Percentiles rank a stretch among this genome's conserved stretches.
These are phyloP conservation scores for Artemisiospiza belli DNA, from an alignment of 2,113 vertebrate genomes.

Conservation along the genomic window DNA sequence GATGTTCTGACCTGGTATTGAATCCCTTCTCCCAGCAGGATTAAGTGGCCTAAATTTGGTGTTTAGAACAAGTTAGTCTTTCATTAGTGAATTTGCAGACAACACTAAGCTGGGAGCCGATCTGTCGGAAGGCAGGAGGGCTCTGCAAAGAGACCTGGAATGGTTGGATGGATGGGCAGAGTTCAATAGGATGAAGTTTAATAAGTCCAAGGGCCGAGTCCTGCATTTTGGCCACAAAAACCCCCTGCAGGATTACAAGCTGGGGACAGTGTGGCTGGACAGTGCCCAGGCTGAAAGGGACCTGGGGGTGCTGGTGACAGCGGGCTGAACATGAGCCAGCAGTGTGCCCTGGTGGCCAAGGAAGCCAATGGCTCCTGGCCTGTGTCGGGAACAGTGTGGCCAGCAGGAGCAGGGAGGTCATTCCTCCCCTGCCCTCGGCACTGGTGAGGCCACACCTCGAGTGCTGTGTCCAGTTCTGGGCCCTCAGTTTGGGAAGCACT, in stretches of 20 bases:
- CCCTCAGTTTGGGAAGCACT: no score
- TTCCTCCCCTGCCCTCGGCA: rapidly evolving
- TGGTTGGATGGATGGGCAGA: rapidly evolving
- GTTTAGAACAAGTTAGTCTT: not conserved
- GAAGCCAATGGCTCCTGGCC: not conserved
- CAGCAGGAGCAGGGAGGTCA: not conserved
- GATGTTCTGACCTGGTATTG: rapidly evolving
- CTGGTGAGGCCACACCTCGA: not conserved
- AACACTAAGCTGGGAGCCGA: rapidly evolving
- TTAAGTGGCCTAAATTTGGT: not conserved
- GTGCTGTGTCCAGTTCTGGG: not conserved
- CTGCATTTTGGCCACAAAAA: not conserved
- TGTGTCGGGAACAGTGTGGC: not conserved
- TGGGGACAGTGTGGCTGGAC: not conserved
- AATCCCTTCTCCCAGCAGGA: not conserved
- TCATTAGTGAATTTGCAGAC: not conserved
- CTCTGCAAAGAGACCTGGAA: not conserved
- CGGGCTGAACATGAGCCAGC: not conserved
- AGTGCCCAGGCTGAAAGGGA: not conserved
- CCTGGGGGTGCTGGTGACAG: not conserved
- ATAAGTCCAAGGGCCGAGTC: rapidly evolving
- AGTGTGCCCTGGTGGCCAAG: not conserved
- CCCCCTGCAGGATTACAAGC: rapidly evolving
- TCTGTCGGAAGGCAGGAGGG: not conserved
- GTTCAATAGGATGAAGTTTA: not conserved